Conservation (phyloP, 2,888 invertebrate genomes). For the Bugula neritina region DNA sequence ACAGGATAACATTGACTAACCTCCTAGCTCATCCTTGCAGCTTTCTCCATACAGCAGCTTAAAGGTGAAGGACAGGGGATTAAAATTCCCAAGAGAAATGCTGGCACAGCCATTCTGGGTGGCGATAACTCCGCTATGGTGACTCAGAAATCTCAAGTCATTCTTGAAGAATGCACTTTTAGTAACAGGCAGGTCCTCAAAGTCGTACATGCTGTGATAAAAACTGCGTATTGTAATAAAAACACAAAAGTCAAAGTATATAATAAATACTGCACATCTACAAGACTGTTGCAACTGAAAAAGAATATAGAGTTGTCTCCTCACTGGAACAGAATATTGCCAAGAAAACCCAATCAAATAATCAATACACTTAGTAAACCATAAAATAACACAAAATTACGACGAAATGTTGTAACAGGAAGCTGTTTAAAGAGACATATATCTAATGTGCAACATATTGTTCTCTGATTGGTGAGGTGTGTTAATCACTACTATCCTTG, state of each 20-base stretch:
- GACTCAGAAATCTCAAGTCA: slow-evolving; percentile 47
- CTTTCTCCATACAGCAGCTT: slow-evolving; percentile 42
- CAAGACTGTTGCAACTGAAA: not conserved
- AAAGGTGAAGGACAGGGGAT: slow-evolving; percentile 53
- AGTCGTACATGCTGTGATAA: slow-evolving; percentile 34
- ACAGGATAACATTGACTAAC: too few relatives aligned
- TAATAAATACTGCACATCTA: not conserved
- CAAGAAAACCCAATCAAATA: too few relatives aligned
- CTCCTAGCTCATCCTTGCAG: slow-evolving; percentile 9
- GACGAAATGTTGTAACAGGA: too few relatives aligned
- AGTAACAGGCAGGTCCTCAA: slow-evolving; percentile 52
- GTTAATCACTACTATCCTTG: too few relatives aligned
- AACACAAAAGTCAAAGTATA: not conserved
- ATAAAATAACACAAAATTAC: too few relatives aligned
- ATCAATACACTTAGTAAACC: too few relatives aligned
- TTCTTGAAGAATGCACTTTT: slow-evolving; percentile 54
- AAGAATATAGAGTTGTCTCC: too few relatives aligned
- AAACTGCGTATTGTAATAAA: too few relatives aligned
- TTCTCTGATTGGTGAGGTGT: too few relatives aligned
- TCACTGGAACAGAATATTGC: too few relatives aligned
- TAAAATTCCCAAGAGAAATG: slow-evolving; percentile 48
- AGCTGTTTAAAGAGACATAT: too few relatives aligned
- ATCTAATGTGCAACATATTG: too few relatives aligned
- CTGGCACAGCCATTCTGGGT: slow-evolving; percentile 48
- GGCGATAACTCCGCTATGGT: slow-evolving; percentile 47